phyloP scores from a whole-genome alignment of 2,888 invertebrate species.

The Drosophila kanekoi region DNA sequence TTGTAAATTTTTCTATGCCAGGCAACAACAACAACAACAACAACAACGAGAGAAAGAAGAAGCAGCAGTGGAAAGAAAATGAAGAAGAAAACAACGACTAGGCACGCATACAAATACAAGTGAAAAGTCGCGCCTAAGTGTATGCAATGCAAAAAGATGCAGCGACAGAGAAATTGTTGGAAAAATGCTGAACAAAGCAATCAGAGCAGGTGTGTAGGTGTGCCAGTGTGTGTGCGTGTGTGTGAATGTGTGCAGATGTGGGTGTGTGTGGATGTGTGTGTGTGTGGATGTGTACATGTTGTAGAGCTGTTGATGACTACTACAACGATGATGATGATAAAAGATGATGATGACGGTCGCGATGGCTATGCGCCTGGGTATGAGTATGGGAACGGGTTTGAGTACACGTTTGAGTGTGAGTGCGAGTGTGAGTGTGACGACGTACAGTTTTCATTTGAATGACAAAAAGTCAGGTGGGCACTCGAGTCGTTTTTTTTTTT shows the following conservation, averaged over 20 bases:
- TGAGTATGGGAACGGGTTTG: constrained; percentile 5
- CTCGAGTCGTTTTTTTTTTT: constrained; percentile 65
- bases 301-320: constrained; percentile 46
- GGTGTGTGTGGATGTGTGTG: constrained; percentile 8
- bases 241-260: constrained; percentile 9
- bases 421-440: constrained; percentile 50
- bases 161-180: constrained; percentile 68
- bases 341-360: constrained; percentile 1
- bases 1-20: constrained; percentile 82
- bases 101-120: constrained; percentile 48
- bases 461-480: constrained; percentile 83
- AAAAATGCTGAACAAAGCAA: constrained; percentile 78
- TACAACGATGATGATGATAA: constrained; percentile 20
- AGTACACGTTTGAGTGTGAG: background rate
- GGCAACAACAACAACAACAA: constrained; percentile 26
- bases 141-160: constrained; percentile 77
- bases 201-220: constrained; percentile 68
- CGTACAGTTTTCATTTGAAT: constrained; percentile 83
- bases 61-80: constrained; percentile 13
- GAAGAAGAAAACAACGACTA: constrained; percentile 30
- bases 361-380: constrained; percentile 3
- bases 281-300: constrained; percentile 20
- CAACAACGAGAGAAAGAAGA: constrained; percentile 7
- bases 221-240: constrained; percentile 35
- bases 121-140: constrained; percentile 76